Percentiles rank a stretch among this genome's conserved stretches.
Conservation (phyloP, 2,888 invertebrate species). For the Zelleria hepariella region DNA sequence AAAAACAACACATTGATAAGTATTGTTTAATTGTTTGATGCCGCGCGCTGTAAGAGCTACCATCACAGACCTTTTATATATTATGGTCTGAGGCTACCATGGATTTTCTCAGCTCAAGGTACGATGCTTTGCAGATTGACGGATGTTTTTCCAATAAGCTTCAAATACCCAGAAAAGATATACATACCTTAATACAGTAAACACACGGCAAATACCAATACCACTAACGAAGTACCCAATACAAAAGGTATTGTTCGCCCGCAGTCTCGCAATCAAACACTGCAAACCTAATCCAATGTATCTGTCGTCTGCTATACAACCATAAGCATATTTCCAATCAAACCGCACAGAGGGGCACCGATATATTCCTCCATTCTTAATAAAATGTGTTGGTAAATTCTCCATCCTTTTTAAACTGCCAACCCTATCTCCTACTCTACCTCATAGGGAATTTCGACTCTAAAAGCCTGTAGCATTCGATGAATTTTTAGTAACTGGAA, state of each 20-base stretch:
- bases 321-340: slow-evolving; percentile 66
- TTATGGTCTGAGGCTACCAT: no score
- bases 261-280: slow-evolving; percentile 37
- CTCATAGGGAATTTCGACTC: slow-evolving; percentile 12
- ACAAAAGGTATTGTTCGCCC: background rate
- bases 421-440: slow-evolving; percentile 10
- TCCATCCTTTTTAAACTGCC: slow-evolving; percentile 13
- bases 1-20: no score
- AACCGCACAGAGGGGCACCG: slow-evolving; percentile 48
- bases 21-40: no score
- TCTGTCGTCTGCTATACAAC: slow-evolving; percentile 31
- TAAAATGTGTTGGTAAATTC: slow-evolving; percentile 62
- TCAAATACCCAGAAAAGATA: no score
- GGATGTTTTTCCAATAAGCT: no score
- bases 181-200: no score
- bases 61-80: no score
- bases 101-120: no score
- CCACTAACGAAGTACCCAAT: background rate
- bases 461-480: accelerated
- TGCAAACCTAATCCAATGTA: slow-evolving; percentile 49
- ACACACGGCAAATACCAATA: background rate
- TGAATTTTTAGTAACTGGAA: background rate
- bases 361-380: slow-evolving; percentile 53
- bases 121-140: no score
- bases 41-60: no score